Percentiles rank a stretch among this genome's conserved stretches.
phyloP scores from a whole-genome alignment of 2,113 vertebrate species.

The Indri indri region DNA sequence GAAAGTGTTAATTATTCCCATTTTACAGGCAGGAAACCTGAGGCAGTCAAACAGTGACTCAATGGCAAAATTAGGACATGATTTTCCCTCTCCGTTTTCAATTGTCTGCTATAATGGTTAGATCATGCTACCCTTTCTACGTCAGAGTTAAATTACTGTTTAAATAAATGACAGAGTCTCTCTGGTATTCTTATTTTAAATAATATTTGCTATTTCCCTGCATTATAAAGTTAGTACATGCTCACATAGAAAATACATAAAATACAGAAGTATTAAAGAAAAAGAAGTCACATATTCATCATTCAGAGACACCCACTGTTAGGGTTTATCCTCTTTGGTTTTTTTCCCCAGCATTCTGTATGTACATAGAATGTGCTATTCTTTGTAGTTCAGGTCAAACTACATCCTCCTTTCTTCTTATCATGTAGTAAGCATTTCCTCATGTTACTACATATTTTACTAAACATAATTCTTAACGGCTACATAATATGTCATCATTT shows the following conservation, averaged over 20 bases:
- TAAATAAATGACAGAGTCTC: neutral
- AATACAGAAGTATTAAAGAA: neutral
- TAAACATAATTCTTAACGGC: neutral
- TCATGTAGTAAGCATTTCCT: neutral
- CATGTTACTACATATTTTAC: neutral
- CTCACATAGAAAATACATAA: neutral
- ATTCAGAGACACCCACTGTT: neutral
- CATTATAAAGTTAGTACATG: neutral
- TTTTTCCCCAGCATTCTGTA: neutral
- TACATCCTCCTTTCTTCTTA: neutral
- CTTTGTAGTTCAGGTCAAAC: neutral
- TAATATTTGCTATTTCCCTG: neutral
- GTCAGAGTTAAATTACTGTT: conserved; percentile 19
- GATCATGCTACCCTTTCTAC: neutral
- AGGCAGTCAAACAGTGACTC: conserved; percentile 60
- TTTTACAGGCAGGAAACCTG: conserved; percentile 73
- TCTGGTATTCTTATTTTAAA: neutral
- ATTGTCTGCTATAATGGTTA: conserved; percentile 20
- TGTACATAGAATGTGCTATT: neutral
- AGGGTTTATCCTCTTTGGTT: neutral
- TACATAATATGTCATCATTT: neutral
- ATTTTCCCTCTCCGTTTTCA: conserved; percentile 49
- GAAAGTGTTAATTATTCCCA: conserved; percentile 76
- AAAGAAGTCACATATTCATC: neutral
- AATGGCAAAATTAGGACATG: conserved; percentile 64